Evolutionary conservation across 2,888 invertebrate species (phyloP), one percentile per base, ranked within the genome.

Genomic region (Thera britannica): DNA sequence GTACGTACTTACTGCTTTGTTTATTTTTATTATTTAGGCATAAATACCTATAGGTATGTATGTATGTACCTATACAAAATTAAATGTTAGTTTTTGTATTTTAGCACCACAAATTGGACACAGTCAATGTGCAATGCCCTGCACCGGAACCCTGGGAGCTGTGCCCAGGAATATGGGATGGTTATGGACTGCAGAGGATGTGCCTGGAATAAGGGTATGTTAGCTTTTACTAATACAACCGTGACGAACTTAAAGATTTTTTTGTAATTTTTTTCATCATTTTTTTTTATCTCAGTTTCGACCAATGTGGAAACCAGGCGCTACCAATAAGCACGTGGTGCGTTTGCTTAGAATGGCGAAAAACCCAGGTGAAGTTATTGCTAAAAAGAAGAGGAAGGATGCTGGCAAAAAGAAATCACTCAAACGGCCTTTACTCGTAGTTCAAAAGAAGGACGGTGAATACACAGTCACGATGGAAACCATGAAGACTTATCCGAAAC

Each of bases 121-220:
- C 80, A 85, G 85, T 72, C 80, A 82, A 70, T 93, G 93, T 72
- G 84, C 78, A 48, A 71, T 84, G 71, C 89, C 90, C 48, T 90
- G 90, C 77, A 81, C 80, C 9, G 91, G 90, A 38, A 83, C 82
- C 49, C 67, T 88, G 55, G 80, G 79, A 49, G 71, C 76, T 66
- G 93, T 94, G 38, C 94, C 93, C n/a, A 91, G 87, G 72, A 70
- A 73, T 46, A 94, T 93, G 93, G 94, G 94, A n/a, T 94, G 94
- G 94, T 77, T 93, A 36, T 94, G 94, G 94, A 92, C 83, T 70
- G 86, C 92, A 64, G 89, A 90, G 70, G 79, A 90, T 75, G 71
- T 89, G 46, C 89, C 92, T 58, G 94, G 93, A 56, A 66, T 92
- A 71, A 90, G 89, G 89, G 93, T 92, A 87, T 64, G 65, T 65